phyloP scores from a whole-genome alignment of 2,797 vertebrate species.

The Eupleurogrammus muticus region DNA sequence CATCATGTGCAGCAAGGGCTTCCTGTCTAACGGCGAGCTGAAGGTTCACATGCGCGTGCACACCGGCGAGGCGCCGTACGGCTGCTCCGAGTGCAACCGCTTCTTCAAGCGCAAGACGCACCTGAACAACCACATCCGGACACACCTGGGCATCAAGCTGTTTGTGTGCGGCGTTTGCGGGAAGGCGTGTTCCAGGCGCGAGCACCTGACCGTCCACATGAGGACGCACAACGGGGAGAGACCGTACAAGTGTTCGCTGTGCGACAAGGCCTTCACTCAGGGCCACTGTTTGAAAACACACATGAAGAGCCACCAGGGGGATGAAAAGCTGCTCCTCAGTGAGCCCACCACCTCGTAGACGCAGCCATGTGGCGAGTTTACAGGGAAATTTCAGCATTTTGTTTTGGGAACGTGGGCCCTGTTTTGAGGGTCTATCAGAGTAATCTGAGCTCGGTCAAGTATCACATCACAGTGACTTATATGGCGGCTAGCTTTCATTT shows the following conservation, averaged over 20 bases:
- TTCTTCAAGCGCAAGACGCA: conserved; percentile 65
- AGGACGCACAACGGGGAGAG: conserved; percentile 72
- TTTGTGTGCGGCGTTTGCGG: conserved; percentile 64
- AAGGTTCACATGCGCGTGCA: conserved; percentile 62
- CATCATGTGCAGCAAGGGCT: conserved; percentile 51
- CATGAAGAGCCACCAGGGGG: conserved; percentile 61
- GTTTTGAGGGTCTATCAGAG: too few relatives aligned
- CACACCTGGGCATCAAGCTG: conserved; percentile 24
- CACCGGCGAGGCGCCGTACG: conserved; percentile 67
- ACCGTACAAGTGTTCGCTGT: conserved; percentile 62
- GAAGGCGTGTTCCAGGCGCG: conserved; percentile 49
- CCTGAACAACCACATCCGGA: conserved; percentile 59
- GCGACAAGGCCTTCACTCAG: conserved; percentile 70
- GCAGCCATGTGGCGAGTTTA: too few relatives aligned
- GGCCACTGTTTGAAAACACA: conserved; percentile 72
- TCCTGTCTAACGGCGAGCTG: conserved; percentile 45
- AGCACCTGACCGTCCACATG: conserved; percentile 68
- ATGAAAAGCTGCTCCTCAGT: not conserved
- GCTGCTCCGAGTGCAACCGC: conserved; percentile 63
- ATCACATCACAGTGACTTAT: too few relatives aligned
- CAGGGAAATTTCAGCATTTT: too few relatives aligned
- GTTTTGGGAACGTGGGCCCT: too few relatives aligned
- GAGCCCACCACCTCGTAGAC: not conserved
- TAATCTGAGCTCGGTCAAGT: too few relatives aligned
- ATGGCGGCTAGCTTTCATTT: too few relatives aligned